Conservation (phyloP, 2,888 invertebrate species). For the Halictus quadricinctus region DNA sequence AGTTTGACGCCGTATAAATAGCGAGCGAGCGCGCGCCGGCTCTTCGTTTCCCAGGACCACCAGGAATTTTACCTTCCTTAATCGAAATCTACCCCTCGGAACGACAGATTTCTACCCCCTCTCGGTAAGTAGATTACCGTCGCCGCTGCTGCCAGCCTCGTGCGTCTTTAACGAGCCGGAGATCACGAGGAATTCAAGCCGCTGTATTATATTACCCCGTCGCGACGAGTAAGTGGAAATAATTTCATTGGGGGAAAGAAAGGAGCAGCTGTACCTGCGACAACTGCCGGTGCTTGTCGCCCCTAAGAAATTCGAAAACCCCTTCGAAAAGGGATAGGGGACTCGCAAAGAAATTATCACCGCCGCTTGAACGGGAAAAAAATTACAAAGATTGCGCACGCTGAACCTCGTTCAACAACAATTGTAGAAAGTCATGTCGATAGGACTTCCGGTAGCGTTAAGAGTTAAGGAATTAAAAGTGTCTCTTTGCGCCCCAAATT, state of each 20-base stretch:
- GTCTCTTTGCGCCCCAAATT: neutral
- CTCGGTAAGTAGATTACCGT: slow-evolving; percentile 11
- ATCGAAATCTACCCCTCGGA: slow-evolving; percentile 19
- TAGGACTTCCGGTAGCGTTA: no score
- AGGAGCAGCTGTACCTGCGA: neutral
- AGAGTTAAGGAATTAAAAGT: no score
- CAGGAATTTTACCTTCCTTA: slow-evolving; percentile 18
- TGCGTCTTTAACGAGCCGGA: slow-evolving; percentile 9
- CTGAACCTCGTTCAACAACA: neutral
- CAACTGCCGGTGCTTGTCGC: neutral
- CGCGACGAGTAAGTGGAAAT: slow-evolving; percentile 39
- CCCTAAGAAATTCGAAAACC: neutral
- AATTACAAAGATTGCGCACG: neutral
- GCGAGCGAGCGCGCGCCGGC: neutral
- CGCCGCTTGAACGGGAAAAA: neutral
- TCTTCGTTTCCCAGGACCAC: neutral
- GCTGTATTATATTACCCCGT: slow-evolving; percentile 6
- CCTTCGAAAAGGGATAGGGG: neutral
- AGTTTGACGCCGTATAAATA: slow-evolving; percentile 25
- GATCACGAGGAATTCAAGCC: slow-evolving; percentile 4
- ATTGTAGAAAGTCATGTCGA: neutral
- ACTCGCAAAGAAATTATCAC: neutral
- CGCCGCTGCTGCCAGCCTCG: slow-evolving; percentile 2
- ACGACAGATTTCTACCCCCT: neutral
- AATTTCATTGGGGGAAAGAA: slow-evolving; percentile 37